These are phyloP conservation scores for Corythornis madagascariensis DNA, from an alignment of 2,113 vertebrate genomes.

Conservation along the genomic window DNA sequence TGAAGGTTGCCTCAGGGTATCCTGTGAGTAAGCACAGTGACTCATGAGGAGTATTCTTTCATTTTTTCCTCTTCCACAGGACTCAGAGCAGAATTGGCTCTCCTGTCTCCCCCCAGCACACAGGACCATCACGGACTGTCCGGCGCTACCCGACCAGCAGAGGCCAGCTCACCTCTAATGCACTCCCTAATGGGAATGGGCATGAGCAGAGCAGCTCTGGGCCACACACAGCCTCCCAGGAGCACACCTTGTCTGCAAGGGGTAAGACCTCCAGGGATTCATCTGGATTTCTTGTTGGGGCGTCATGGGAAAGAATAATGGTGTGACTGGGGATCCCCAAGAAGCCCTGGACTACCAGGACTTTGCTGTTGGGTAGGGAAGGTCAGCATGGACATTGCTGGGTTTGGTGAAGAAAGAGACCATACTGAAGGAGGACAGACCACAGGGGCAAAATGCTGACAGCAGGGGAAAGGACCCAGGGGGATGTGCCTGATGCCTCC, in stretches of 20 bases:
- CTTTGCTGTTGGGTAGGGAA: neutral
- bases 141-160: conserved; percentile 84
- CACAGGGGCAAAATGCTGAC: neutral
- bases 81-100: conserved; percentile 82
- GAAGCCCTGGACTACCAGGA: neutral
- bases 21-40: neutral
- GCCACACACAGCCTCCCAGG: conserved; percentile 59
- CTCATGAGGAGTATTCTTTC: neutral
- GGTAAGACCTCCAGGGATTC: conserved; percentile 75
- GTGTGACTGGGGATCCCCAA: neutral
- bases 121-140: conserved; percentile 84
- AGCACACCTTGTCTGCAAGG: conserved; percentile 72
- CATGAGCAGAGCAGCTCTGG: conserved; percentile 66
- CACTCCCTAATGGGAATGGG: conserved; percentile 75
- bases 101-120: conserved; percentile 74
- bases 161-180: conserved; percentile 87
- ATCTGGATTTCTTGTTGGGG: neutral
- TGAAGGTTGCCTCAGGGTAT: neutral
- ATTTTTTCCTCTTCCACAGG: conserved; percentile 74
- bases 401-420: neutral
- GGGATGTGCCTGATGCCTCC: neutral
- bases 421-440: neutral
- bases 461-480: neutral
- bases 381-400: neutral
- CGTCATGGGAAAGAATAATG: neutral